These are phyloP conservation scores for Neuroterus valhalla DNA, from an alignment of 1,140 invertebrate genomes.

Conservation along the genomic window DNA sequence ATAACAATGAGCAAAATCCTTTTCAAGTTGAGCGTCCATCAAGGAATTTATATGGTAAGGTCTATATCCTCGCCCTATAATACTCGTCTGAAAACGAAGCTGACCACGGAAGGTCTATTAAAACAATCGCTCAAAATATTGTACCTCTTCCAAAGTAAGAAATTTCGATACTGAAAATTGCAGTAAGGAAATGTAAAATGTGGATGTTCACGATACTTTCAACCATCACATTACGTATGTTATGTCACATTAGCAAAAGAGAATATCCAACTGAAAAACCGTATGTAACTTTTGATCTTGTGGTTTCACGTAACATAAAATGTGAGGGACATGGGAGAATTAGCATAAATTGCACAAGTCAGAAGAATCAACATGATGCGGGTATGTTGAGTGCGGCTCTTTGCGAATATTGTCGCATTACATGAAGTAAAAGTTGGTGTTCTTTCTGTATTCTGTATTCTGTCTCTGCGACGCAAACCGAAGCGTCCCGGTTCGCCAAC, in stretches of 20 bases:
- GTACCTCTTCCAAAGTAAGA: no score
- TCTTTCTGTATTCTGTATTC: slow-evolving; percentile 18
- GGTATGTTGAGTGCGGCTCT: slow-evolving; percentile 9
- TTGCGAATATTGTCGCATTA: slow-evolving; percentile 22
- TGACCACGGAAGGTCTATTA: no score
- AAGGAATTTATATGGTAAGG: no score
- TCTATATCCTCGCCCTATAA: no score
- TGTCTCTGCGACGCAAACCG: slow-evolving; percentile 25
- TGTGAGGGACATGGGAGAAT: slow-evolving; percentile 6
- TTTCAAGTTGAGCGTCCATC: no score
- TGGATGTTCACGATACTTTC: no score
- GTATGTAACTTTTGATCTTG: background rate
- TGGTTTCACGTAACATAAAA: slow-evolving; percentile 26
- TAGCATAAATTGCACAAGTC: slow-evolving; percentile 26
- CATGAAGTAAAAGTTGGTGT: slow-evolving; percentile 25
- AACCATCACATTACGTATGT: no score
- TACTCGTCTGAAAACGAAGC: no score
- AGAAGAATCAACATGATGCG: slow-evolving; percentile 28
- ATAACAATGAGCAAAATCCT: no score
- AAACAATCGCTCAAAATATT: no score
- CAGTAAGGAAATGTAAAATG: no score
- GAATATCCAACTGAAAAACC: background rate
- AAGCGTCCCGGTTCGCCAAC: slow-evolving; percentile 17
- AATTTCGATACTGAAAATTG: no score
- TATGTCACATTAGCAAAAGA: background rate